A percentile compares a stretch with the other conserved stretches of the same genome.
Conservation (phyloP, 2,113 vertebrate species). For the Orthonyx spaldingii region DNA sequence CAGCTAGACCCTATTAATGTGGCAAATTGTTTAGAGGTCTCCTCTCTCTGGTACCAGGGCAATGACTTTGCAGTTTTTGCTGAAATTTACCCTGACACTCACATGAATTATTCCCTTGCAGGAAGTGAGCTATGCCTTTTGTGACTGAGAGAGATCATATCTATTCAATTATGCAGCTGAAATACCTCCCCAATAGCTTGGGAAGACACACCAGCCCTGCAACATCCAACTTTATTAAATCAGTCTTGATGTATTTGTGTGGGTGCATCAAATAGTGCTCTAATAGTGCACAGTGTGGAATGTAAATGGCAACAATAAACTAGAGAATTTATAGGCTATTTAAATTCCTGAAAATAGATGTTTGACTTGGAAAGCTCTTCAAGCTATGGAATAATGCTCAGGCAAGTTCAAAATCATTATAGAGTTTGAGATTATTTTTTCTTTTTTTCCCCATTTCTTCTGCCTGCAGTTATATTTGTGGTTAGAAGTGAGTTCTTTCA, state of each 20-base stretch:
- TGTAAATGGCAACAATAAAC: neutral
- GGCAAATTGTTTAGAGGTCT: neutral
- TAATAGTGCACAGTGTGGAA: neutral
- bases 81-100: neutral
- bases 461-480: neutral
- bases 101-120: neutral
- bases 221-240: neutral
- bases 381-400: neutral
- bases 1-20: neutral
- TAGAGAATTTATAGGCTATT: neutral
- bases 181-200: neutral
- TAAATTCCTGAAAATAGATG: neutral
- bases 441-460: rapidly evolving
- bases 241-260: neutral
- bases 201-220: neutral
- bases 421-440: neutral
- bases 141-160: neutral
- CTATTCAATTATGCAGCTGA: neutral
- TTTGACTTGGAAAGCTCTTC: neutral
- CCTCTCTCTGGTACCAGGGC: neutral
- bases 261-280: neutral
- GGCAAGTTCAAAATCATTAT: neutral
- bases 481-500: neutral
- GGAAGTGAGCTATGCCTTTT: neutral
- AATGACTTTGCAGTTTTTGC: neutral